These are phyloP conservation scores for Oasisia sp. DNA, from an alignment of 2,888 invertebrate species.

Conservation along the genomic window DNA sequence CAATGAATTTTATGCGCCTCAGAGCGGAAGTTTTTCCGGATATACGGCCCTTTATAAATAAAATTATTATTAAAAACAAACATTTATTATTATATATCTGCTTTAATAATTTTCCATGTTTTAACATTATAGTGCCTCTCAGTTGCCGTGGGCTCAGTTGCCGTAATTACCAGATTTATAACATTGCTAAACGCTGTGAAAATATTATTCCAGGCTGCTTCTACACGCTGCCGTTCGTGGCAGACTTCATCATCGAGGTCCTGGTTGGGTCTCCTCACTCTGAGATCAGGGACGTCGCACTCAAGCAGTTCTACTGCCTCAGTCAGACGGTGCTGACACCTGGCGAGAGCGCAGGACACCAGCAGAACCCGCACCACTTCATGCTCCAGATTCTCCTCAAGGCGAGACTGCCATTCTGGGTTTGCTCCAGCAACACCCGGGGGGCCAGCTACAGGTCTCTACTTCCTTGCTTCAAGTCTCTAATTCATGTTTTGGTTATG, in stretches of 20 bases:
- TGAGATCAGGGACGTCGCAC: conserved; percentile 64
- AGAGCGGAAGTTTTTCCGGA: no score
- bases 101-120: no score
- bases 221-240: conserved; percentile 64
- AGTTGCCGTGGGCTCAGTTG: no score
- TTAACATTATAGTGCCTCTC: no score
- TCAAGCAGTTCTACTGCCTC: conserved; percentile 65
- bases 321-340: conserved; percentile 53
- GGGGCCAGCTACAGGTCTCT: conserved; percentile 64
- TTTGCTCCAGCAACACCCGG: conserved; percentile 64
- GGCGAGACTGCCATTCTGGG: conserved; percentile 68
- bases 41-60: no score
- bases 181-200: no score
- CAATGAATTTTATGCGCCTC: no score
- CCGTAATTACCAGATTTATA: no score
- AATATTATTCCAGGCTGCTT: conserved; percentile 47
- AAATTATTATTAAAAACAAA: no score
- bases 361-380: conserved; percentile 61
- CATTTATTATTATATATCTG: no score
- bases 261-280: conserved; percentile 65
- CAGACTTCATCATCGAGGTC: conserved; percentile 68
- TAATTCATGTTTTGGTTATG: not conserved
- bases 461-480: not conserved
- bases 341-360: conserved; percentile 37
- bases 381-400: conserved; percentile 64